A percentile compares a stretch with the other conserved stretches of the same genome.
Conservation (phyloP, 2,888 invertebrate species). For the Elegia similella region DNA sequence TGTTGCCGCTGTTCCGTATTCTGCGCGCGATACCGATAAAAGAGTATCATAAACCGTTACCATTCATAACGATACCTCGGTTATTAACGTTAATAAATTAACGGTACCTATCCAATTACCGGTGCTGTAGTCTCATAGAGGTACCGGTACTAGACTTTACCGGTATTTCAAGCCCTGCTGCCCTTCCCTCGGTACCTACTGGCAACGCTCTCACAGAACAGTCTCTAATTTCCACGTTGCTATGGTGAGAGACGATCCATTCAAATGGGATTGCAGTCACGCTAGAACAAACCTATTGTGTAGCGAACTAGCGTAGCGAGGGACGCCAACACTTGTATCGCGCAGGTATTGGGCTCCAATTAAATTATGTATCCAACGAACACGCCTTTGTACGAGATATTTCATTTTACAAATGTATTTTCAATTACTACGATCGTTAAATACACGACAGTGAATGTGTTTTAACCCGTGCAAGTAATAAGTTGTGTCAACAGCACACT, state of each 20-base stretch:
- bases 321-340: background rate
- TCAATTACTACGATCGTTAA: conserved; percentile 5
- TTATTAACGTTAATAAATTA: no score
- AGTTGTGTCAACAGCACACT: conserved; percentile 41
- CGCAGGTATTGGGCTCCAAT: conserved; percentile 6
- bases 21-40: no score
- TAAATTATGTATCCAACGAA: conserved; percentile 1
- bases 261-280: conserved; percentile 11
- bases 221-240: conserved; percentile 52
- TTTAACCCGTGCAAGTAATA: conserved; percentile 37
- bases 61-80: no score
- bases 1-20: no score
- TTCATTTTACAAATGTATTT: background rate
- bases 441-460: conserved; percentile 19
- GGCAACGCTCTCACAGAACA: conserved; percentile 38
- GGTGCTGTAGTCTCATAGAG: no score
- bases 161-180: background rate
- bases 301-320: background rate
- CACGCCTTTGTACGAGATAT: background rate
- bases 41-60: no score
- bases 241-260: conserved; percentile 18
- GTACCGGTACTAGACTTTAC: no score
- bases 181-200: conserved; percentile 21
- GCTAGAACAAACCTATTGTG: conserved; percentile 10
- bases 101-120: no score